Evolutionary conservation across 2,113 vertebrate genomes (phyloP).

Genomic region (Tichodroma muraria): DNA sequence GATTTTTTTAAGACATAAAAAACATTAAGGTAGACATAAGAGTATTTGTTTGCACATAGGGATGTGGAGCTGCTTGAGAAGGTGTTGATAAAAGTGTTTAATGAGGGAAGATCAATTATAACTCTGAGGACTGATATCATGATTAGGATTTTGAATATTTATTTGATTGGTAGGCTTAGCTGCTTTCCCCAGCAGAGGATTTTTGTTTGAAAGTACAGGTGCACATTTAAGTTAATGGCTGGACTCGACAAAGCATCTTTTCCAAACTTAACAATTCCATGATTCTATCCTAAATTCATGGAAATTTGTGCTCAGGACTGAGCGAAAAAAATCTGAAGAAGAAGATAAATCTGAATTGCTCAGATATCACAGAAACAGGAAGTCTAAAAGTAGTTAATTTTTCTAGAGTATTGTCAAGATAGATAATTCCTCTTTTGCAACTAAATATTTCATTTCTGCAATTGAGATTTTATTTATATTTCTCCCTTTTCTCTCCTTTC

Average conservation of each 20-base stretch:
- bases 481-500: background rate
- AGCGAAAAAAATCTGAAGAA: background rate
- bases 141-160: background rate
- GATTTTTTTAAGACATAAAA: background rate
- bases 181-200: background rate
- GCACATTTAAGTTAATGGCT: background rate
- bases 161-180: background rate
- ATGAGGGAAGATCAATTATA: background rate
- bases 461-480: background rate
- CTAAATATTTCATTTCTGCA: background rate
- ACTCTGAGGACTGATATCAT: background rate
- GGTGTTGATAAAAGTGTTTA: background rate
- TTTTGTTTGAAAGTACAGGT: background rate
- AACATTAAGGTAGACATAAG: background rate
- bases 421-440: background rate
- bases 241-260: rapidly evolving
- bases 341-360: background rate
- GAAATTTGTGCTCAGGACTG: background rate
- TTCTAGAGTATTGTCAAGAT: background rate
- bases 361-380: background rate
- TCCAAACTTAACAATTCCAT: background rate
- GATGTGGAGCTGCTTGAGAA: background rate
- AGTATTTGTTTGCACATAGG: background rate
- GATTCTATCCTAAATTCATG: background rate
- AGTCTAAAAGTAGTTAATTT: background rate